Evolutionary conservation across 2,113 vertebrate genomes (phyloP).

Genomic region (Morone chrysops): DNA sequence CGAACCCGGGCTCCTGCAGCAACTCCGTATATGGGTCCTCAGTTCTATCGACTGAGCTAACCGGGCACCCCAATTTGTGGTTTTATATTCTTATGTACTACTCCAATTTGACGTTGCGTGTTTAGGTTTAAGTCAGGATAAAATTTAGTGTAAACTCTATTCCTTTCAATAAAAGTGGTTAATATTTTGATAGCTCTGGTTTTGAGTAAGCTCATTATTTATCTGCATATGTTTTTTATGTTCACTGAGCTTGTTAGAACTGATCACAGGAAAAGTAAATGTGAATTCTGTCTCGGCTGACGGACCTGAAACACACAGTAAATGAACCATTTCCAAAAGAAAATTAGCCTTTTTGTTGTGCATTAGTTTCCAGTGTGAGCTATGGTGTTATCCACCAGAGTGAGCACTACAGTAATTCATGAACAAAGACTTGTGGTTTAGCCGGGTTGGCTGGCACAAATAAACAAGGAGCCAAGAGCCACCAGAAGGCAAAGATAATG

Average conservation of each 20-base stretch:
- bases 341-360: neutral
- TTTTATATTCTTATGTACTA: neutral
- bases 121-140: neutral
- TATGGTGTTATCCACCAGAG: neutral
- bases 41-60: too few species aligned
- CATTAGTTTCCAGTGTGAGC: neutral
- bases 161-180: neutral
- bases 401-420: neutral
- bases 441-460: neutral
- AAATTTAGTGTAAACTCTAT: neutral
- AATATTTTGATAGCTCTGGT: neutral
- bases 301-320: neutral
- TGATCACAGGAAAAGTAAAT: neutral
- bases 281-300: too few species aligned
- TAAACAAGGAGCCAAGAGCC: neutral
- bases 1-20: too few species aligned
- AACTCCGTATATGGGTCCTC: too few species aligned
- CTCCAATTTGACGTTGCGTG: neutral
- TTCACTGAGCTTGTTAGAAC: neutral
- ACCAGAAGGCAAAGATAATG: neutral
- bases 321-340: neutral
- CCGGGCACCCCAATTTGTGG: neutral
- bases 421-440: neutral
- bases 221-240: neutral
- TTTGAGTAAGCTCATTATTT: neutral